Evolutionary conservation across 2,113 vertebrate species (phyloP).

Genomic region (Tenrec ecaudatus): DNA sequence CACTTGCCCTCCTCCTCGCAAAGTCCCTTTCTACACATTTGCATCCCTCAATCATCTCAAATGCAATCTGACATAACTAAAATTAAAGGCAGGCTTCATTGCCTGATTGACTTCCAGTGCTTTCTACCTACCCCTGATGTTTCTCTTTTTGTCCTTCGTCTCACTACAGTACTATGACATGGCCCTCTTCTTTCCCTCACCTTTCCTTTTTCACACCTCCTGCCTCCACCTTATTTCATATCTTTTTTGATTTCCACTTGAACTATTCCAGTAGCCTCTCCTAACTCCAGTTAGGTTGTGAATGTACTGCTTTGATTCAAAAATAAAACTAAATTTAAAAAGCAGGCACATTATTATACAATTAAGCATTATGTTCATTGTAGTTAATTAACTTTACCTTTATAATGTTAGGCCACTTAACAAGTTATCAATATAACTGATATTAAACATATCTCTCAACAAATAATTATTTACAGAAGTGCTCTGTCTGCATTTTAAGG

Average conservation of each 20-base stretch:
- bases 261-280: not conserved
- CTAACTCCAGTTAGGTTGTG: not conserved
- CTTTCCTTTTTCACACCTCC: not conserved
- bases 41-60: not conserved
- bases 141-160: not conserved
- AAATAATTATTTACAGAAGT: not conserved
- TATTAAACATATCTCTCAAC: not conserved
- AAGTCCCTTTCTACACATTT: not conserved
- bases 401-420: not conserved
- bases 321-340: not conserved
- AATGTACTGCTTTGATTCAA: not conserved
- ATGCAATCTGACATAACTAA: not conserved
- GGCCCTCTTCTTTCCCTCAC: not conserved
- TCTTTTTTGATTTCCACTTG: not conserved
- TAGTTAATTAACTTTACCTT: not conserved
- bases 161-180: not conserved
- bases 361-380: not conserved
- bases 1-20: not conserved
- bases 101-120: not conserved
- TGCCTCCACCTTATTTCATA: accelerated
- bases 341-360: not conserved
- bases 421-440: not conserved
- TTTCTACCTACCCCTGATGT: not conserved
- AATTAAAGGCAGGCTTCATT: not conserved
- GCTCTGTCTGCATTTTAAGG: conserved; percentile 14